phyloP scores from a whole-genome alignment of 2,797 vertebrate genomes.

The Helicolenus hilgendorfi region DNA sequence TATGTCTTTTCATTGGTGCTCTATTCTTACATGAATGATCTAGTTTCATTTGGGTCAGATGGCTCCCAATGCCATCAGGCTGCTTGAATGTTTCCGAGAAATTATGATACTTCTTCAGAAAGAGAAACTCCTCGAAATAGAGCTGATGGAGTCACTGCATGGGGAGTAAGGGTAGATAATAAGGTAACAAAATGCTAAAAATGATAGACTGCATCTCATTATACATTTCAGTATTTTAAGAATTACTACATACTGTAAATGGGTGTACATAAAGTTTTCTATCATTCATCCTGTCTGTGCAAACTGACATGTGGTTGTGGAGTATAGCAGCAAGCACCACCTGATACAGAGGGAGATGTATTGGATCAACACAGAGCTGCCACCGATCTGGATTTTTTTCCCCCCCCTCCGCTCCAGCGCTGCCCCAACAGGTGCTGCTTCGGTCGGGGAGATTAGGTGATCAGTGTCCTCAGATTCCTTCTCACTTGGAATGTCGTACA shows the following conservation, averaged over 20 bases:
- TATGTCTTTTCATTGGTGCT: conserved; percentile 76
- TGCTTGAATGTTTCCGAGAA: conserved; percentile 25
- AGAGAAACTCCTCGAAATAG: neutral
- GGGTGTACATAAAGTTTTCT: conserved; percentile 1
- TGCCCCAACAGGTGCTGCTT: conserved; percentile 85
- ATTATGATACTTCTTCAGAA: neutral
- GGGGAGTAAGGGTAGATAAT: neutral
- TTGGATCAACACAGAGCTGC: conserved; percentile 66
- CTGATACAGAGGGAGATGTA: conserved; percentile 65
- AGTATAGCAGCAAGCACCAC: conserved; percentile 51
- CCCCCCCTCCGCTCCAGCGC: conserved; percentile 20
- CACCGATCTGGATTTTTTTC: conserved; percentile 63
- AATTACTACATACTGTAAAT: neutral
- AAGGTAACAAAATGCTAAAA: neutral
- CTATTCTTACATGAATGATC: conserved; percentile 77
- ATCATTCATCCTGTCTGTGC: conserved; percentile 23
- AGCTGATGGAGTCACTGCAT: neutral
- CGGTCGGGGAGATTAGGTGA: conserved; percentile 80
- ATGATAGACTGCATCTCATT: neutral
- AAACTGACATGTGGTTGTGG: conserved; percentile 48
- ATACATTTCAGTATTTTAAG: neutral
- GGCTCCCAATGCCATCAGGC: conserved; percentile 11
- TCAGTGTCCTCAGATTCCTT: conserved; percentile 83
- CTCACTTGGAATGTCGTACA: conserved; percentile 80
- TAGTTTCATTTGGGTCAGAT: conserved; percentile 70